A percentile compares a stretch with the other conserved stretches of the same genome.
phyloP scores from a whole-genome alignment of 2,797 vertebrate genomes.

The Dendrocincla fuliginosa region DNA sequence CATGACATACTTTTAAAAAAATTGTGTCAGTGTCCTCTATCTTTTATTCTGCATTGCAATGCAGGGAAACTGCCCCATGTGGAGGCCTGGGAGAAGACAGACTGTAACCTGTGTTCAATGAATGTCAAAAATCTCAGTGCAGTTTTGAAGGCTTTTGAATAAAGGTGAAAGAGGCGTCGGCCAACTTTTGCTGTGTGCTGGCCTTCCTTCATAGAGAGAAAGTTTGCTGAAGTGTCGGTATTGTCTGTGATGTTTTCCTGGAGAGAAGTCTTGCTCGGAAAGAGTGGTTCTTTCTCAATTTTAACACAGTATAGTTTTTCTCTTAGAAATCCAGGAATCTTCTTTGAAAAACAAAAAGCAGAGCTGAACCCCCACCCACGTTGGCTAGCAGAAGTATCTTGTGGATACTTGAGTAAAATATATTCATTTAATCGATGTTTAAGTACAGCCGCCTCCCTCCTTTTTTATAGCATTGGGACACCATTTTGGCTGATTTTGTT shows the following conservation, averaged over 20 bases:
- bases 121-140: background rate
- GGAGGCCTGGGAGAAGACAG: background rate
- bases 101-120: background rate
- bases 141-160: background rate
- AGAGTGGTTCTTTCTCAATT: constrained; percentile 22
- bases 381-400: constrained; percentile 2
- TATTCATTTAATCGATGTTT: background rate
- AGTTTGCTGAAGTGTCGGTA: background rate
- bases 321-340: constrained; percentile 47
- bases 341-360: constrained; percentile 51
- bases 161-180: background rate
- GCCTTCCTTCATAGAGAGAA: background rate
- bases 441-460: background rate
- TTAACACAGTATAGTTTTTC: constrained; percentile 61
- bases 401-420: constrained; percentile 26
- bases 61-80: rapidly evolving
- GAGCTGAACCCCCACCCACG: background rate
- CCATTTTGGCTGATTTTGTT: constrained; percentile 12
- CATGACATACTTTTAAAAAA: background rate
- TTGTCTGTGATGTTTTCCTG: constrained; percentile 46
- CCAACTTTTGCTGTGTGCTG: background rate
- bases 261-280: constrained; percentile 32
- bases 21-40: rapidly evolving
- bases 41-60: background rate
- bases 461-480: constrained; percentile 50